Evolutionary conservation across 2,797 vertebrate genomes (phyloP).

Genomic region (Labroides dimidiatus): DNA sequence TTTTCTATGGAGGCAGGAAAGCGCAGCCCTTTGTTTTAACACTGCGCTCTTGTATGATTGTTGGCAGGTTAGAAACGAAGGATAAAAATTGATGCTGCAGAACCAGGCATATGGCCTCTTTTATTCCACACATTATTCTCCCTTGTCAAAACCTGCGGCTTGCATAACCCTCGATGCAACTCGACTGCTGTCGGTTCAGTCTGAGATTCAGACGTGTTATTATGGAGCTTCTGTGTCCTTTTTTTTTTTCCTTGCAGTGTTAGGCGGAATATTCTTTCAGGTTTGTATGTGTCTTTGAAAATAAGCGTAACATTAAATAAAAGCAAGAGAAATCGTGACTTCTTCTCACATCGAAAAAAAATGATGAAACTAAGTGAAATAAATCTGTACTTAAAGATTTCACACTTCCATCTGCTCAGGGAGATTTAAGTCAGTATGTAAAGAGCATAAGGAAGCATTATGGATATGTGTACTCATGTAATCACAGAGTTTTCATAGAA

Average conservation of each 20-base stretch:
- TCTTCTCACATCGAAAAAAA: background rate
- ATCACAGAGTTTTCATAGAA: slow-evolving; percentile 26
- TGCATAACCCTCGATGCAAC: background rate
- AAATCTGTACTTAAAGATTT: slow-evolving; percentile 4
- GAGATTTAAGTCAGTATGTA: background rate
- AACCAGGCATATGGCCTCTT: background rate
- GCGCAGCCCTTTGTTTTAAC: background rate
- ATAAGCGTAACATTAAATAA: background rate
- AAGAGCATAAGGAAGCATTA: slow-evolving; percentile 4
- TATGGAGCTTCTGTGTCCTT: background rate
- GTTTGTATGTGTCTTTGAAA: background rate
- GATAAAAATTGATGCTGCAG: background rate
- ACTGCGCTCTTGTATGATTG: background rate
- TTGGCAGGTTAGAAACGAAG: background rate
- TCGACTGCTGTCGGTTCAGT: background rate
- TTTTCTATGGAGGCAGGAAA: background rate
- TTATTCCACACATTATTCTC: background rate
- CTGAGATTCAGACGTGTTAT: background rate
- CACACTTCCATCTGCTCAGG: slow-evolving; percentile 8
- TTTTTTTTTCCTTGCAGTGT: too few species aligned
- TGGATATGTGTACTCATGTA: background rate
- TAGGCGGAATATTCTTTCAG: background rate
- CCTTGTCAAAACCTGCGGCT: background rate
- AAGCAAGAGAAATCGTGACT: background rate
- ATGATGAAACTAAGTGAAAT: background rate